Evolutionary conservation across 2,888 invertebrate genomes (phyloP), one percentile per base, ranked within the genome.

Genomic region (Altica lythri): DNA sequence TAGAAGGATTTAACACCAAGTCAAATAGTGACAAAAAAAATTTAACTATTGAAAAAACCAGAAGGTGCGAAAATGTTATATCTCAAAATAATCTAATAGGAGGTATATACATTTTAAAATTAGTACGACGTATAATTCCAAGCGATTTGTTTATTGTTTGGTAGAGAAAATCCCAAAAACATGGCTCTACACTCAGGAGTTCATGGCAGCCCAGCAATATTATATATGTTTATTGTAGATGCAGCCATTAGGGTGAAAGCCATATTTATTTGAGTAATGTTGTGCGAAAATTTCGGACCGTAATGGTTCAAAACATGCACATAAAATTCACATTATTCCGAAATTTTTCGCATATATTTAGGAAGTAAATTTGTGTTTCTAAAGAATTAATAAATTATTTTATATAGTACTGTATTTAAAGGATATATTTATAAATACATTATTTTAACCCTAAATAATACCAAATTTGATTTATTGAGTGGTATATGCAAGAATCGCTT

Each of bases 241-340:
- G 8, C 8, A 10, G 10, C 34, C 45, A 32, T 45, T 45, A 45
- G 19, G 32, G 18, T 29, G 32, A 34, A 45, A 32, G 32, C 34
- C 18, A 45, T 18, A 45, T 45, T 45, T 45, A 45, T 45, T 32
- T 45, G 45, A 45, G 12, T 45, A 45, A 45, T 45, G 30, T 45
- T 34, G 45, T 45, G 45, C 32, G 34, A 45, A 32, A 45, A 45
- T 45, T 40, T 32, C 19, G 12, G 12, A 19, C 17, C 30, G 32
- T 45, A 45, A 45, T 45, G 45, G 45, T 32, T 32, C 19, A 18
- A 45, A 45, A 45, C 34, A 45, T 45, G 27, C 30, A 16, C 43
- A 43, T 43, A 43, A 43, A 43, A 43, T 27, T 43, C 43, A 12
- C 29, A 43, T 43, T 43, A 43, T 30, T 27, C 8, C 14, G n/a